Conservation (phyloP, 2,888 invertebrate species). For the Amphipoea lucens region DNA sequence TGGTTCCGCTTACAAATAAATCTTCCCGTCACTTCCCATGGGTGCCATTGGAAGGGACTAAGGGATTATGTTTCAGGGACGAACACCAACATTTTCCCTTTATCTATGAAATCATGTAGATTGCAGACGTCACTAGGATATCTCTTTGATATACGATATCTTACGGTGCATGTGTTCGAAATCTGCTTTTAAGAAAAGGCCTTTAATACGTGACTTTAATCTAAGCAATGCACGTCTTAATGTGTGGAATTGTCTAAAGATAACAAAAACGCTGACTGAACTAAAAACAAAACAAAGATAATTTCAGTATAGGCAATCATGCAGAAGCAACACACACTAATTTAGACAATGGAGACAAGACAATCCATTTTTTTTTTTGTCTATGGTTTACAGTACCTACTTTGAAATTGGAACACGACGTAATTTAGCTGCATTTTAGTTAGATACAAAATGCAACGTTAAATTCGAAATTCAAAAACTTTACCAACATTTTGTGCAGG, state of each 20-base stretch:
- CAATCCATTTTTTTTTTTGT: neutral
- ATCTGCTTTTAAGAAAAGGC: neutral
- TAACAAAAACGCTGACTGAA: neutral
- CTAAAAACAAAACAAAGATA: neutral
- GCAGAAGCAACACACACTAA: neutral
- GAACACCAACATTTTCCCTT: conserved; percentile 1
- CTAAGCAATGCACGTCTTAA: conserved; percentile 2
- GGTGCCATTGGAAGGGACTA: conserved; percentile 35
- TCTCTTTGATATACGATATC: conserved; percentile 1
- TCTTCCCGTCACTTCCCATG: conserved; percentile 34
- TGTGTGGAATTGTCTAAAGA: neutral
- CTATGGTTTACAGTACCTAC: neutral
- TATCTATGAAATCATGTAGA: neutral
- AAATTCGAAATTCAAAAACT: conserved; percentile 40
- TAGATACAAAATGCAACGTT: conserved; percentile 27
- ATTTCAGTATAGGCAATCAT: neutral
- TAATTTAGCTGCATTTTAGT: neutral
- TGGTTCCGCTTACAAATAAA: conserved; percentile 42
- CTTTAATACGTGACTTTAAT: conserved; percentile 15
- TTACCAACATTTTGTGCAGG: conserved; percentile 9
- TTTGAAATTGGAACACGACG: conserved; percentile 23
- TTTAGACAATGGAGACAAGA: neutral
- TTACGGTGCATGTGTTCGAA: conserved; percentile 4
- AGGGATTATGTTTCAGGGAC: conserved; percentile 26
- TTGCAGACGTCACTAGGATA: neutral